Percentiles rank a stretch among this genome's conserved stretches.
phyloP scores from a whole-genome alignment of 2,888 invertebrate genomes.

The Caenorhabditis sp. region DNA sequence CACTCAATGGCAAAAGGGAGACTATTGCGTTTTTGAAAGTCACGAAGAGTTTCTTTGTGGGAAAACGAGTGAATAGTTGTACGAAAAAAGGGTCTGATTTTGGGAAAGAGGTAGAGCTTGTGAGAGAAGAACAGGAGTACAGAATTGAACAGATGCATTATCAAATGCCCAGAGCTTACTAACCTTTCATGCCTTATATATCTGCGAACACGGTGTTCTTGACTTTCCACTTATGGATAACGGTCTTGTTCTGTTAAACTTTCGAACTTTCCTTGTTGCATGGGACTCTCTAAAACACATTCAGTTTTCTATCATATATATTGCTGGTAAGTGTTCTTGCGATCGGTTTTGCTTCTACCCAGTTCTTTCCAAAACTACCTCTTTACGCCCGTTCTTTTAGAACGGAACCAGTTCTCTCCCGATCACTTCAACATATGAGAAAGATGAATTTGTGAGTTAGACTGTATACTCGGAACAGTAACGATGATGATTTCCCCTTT shows the following conservation, averaged over 20 bases:
- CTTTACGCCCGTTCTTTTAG: slow-evolving; percentile 56
- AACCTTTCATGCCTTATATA: no score
- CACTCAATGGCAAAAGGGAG: slow-evolving; percentile 10
- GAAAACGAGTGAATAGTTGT: background rate
- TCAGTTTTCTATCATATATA: slow-evolving; percentile 4
- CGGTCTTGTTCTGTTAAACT: background rate
- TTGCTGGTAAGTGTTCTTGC: slow-evolving; percentile 48
- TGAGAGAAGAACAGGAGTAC: background rate
- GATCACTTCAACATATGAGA: slow-evolving; percentile 64
- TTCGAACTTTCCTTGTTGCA: background rate
- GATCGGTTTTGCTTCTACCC: slow-evolving; percentile 39
- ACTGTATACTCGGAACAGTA: slow-evolving; percentile 29
- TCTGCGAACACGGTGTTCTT: no score
- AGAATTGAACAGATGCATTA: background rate
- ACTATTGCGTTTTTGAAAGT: slow-evolving; percentile 38
- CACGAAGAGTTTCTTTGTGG: slow-evolving; percentile 12
- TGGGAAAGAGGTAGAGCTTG: background rate
- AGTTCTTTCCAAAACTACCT: slow-evolving; percentile 8
- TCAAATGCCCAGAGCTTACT: no score
- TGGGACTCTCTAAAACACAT: background rate
- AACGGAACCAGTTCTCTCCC: slow-evolving; percentile 63
- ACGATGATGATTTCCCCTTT: slow-evolving; percentile 44
- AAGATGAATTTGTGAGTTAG: slow-evolving; percentile 67
- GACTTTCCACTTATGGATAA: background rate
- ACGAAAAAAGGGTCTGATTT: background rate